Evolutionary conservation across 2,888 invertebrate genomes (phyloP).

Genomic region (Notodromas monacha): DNA sequence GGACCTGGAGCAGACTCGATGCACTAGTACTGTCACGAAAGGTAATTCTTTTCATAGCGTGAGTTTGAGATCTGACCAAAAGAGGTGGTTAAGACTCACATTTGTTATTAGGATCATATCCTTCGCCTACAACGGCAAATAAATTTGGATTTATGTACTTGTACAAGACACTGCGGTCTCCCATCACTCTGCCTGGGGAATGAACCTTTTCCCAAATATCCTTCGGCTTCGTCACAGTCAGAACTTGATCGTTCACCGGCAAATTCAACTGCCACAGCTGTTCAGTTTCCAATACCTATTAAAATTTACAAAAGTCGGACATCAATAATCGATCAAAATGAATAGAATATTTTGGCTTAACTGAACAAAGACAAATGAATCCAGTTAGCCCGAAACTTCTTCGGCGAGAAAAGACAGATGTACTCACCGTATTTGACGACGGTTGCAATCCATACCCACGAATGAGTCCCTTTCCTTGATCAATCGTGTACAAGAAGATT

Average conservation of each 20-base stretch:
- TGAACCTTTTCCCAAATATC: slow-evolving; percentile 41
- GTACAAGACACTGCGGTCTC: slow-evolving; percentile 82
- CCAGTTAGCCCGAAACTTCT: no score
- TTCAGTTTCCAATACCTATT: no score
- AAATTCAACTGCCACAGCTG: slow-evolving; percentile 8
- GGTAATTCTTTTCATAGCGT: background rate
- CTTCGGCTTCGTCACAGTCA: slow-evolving; percentile 17
- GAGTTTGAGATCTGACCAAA: slow-evolving; percentile 4
- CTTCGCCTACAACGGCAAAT: slow-evolving; percentile 47
- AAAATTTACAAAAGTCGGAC: no score
- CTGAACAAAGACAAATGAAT: no score
- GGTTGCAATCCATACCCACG: no score
- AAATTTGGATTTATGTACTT: slow-evolving; percentile 95
- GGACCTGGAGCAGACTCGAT: no score
- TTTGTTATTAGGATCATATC: slow-evolving; percentile 37
- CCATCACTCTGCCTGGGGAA: slow-evolving; percentile 72
- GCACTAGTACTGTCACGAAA: no score
- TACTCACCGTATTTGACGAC: no score
- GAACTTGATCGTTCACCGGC: background rate
- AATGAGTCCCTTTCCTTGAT: no score
- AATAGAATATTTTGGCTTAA: no score
- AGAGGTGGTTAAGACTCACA: slow-evolving; percentile 18
- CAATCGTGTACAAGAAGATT: slow-evolving; percentile 1
- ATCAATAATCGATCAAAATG: no score
- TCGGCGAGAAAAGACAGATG: no score